Base-by-base conservation (phyloP, 2,113 vertebrate species). In the Mohoua ochrocephala region DNA sequence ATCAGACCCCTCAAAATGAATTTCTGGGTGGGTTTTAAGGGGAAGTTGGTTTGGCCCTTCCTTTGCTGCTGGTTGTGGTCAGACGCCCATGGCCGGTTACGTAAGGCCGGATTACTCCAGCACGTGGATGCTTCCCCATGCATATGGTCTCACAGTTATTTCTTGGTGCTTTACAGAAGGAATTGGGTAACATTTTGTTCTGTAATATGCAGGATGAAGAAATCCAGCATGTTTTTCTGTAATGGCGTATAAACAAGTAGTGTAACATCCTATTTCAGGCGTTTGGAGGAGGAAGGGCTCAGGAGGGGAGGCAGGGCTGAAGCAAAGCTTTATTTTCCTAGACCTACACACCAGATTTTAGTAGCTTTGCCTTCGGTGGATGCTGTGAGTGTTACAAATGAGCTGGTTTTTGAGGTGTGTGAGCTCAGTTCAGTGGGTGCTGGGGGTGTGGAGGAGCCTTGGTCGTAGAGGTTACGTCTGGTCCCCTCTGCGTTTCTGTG, bases 171-270 rank as follows among this genome's bases (percentile, higher is more conserved):
- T 83, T 84, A 47, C 92, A 74, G 73, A 37, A 89, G 30, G 75
- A 89, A 78, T 96, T 97, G 93, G 69, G 93, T 93, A 96, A 97
- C 95, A 64, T 92, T 91, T 87, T 94, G 88, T 94, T 89, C 96
- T 91, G 68, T 87, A 94, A 91, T 13, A 91, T 13, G 69, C 95
- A 39, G 86, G 53, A 78, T 96, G 81, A 92, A 86, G 95, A 94
- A 96, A 96, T 73, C 2, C 10, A 68, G 73, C 59, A 2, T 60
- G 81, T 86, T 86, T 84, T 86, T 85, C 85, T 88, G 82, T 69
- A 84, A 52, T 93, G 95, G 83, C 19, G 0, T 92, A 73, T 75
- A 96, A 95, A 91, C 96, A 95, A 96, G 92, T 47, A 74, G 91
- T 84, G 95, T 94, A 83, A 88, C 88, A 91, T 93, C 93, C 95